A percentile compares a stretch with the other conserved stretches of the same genome.
Conservation (phyloP, 2,113 vertebrate species). For the Scolopax mira region DNA sequence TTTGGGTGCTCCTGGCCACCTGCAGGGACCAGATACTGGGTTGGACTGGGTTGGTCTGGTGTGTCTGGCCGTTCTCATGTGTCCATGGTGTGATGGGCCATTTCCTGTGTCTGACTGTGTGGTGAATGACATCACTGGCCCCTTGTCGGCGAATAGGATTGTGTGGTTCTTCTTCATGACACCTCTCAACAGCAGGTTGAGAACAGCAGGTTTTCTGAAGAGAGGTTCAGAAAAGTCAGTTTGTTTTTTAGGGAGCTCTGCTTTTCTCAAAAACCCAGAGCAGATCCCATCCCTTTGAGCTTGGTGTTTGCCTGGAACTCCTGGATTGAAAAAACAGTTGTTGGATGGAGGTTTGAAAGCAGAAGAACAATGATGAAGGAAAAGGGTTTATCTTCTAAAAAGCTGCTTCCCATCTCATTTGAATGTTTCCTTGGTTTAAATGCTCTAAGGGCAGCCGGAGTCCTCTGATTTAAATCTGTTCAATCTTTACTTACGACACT, state of each 20-base stretch:
- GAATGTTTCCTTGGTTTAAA: not conserved
- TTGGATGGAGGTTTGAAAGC: not conserved
- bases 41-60: not conserved
- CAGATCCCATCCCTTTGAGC: not conserved
- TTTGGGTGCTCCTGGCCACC: not conserved
- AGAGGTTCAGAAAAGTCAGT: not conserved
- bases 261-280: not conserved
- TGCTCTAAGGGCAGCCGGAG: not conserved
- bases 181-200: not conserved
- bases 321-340: not conserved
- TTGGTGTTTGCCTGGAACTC: not conserved
- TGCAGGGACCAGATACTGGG: not conserved
- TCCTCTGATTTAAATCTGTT: not conserved
- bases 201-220: too few relatives aligned
- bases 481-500: not conserved
- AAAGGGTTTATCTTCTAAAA: not conserved
- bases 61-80: fast-evolving
- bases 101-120: not conserved
- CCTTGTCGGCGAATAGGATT: not conserved
- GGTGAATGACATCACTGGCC: not conserved
- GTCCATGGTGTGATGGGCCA: too few relatives aligned
- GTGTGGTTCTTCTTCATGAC: not conserved
- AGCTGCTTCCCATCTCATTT: not conserved
- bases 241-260: not conserved
- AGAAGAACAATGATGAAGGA: not conserved